These are phyloP conservation scores for Caenorhabditis briggsae DNA, from an alignment of 1,140 invertebrate species.

Conservation along the genomic window DNA sequence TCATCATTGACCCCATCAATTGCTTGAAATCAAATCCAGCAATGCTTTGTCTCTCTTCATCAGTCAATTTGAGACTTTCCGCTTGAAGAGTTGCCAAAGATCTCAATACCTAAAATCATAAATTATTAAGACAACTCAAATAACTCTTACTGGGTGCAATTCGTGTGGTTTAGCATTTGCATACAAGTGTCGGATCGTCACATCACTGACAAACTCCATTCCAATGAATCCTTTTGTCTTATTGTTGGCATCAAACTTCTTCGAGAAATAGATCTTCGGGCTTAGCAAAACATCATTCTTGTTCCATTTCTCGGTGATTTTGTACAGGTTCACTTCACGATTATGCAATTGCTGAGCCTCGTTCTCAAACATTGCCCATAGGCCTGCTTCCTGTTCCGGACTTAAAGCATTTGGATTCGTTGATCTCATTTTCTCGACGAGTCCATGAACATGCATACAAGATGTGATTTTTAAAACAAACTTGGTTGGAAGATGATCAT, in stretches of 20 bases:
- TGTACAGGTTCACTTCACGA: constrained; percentile 41
- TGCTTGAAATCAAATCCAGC: constrained; percentile 23
- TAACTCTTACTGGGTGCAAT: constrained; percentile 16
- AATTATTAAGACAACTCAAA: neutral
- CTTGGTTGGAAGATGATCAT: constrained; percentile 27
- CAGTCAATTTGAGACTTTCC: constrained; percentile 19
- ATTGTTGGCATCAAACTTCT: constrained; percentile 7
- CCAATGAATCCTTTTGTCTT: constrained; percentile 13
- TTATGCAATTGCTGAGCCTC: constrained; percentile 33
- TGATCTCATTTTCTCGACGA: constrained; percentile 38
- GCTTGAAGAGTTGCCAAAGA: constrained; percentile 49
- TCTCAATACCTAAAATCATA: constrained; percentile 27
- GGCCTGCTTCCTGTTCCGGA: neutral
- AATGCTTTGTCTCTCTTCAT: constrained; percentile 36
- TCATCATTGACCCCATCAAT: constrained; percentile 30
- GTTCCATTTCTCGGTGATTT: constrained; percentile 43
- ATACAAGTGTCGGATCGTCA: constrained; percentile 24
- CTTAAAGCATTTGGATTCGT: neutral
- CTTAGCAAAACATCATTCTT: constrained; percentile 6
- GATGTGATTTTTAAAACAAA: constrained; percentile 56
- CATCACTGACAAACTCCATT: constrained; percentile 42
- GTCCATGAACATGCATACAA: neutral
- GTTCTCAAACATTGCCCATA: constrained; percentile 18
- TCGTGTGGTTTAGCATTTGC: constrained; percentile 27
- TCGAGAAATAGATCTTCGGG: constrained; percentile 12